Base-by-base conservation (phyloP, 2,888 invertebrate species). In the Halictus ligatus region DNA sequence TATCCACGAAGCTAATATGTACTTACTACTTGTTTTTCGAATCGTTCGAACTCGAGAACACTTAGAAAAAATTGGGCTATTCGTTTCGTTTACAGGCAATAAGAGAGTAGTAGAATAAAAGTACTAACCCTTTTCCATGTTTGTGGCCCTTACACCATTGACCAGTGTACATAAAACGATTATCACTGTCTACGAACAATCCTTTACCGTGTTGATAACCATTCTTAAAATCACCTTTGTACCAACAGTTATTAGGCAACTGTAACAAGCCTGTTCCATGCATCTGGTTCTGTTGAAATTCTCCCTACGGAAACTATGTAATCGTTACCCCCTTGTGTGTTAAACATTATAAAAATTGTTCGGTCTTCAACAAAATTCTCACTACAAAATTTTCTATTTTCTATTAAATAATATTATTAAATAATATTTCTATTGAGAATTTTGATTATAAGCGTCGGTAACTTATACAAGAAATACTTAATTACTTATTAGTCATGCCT, bases 161-260 rank as follows among this genome's bases (percentile, higher is more conserved):
- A 1, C 96, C 96, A 40, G 91, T 93, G 82, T 96, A 96, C 35
- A 95, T 86, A 43, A 86, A 86, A 74, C 81, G 77, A 64, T 89
- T 89, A 73, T 89, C 89, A 78, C 74, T 88, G 69, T 92, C 84
- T 29, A 92, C 84, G 75, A 92, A 80, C 1, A 91, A 90, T 3
- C 96, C 96, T 76, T 91, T 89, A 12, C 96, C 96, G 86, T 96
- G 95, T 0, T 96, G 96, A 80, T 96, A 91, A 82, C 97, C 96
- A 1, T 96, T 95, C 25, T 92, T 90, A 91, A 97, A 96, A n/a
- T 96, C 95, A 0, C 97, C 97, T 88, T 96, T 95, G 87, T 97
- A 97, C 95, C 96, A 96, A 58, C 96, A 96, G 83, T 96, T 95
- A 89, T 96, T 96, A 81, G 96, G 96, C 95, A 96, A 96, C 67